Percentiles rank a stretch among this genome's conserved stretches.
Conservation (phyloP, 2,797 vertebrate species). For the Malacoraja senta region DNA sequence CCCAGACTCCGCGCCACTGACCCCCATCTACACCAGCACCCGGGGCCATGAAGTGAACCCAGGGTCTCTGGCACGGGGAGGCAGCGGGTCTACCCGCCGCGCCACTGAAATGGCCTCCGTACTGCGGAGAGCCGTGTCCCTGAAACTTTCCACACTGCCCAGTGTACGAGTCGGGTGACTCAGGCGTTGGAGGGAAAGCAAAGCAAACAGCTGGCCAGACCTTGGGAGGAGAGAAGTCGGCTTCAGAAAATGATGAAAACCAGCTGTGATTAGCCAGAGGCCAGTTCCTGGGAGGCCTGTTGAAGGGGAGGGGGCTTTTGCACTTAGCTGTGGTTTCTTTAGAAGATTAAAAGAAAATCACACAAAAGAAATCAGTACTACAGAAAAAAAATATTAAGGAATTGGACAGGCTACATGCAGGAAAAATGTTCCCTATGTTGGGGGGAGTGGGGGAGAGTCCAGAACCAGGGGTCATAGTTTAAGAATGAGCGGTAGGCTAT, state of each 20-base stretch:
- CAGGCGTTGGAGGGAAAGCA: background rate
- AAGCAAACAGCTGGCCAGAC: slow-evolving; percentile 5
- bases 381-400: no score
- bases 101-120: no score
- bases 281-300: background rate
- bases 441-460: no score
- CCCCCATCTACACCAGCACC: no score
- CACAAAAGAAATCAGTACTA: background rate
- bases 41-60: no score
- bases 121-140: no score
- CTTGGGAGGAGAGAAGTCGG: background rate
- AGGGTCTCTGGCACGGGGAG: no score
- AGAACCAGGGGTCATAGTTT: no score
- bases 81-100: no score
- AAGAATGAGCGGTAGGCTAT: no score
- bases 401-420: background rate
- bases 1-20: no score
- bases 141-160: background rate
- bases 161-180: background rate
- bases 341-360: background rate
- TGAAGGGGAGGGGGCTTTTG: background rate
- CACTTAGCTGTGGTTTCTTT: background rate
- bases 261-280: slow-evolving; percentile 18
- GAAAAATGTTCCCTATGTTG: no score
- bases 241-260: background rate